These are phyloP conservation scores for Drosophila cracens DNA, from an alignment of 2,888 invertebrate species.

Conservation along the genomic window DNA sequence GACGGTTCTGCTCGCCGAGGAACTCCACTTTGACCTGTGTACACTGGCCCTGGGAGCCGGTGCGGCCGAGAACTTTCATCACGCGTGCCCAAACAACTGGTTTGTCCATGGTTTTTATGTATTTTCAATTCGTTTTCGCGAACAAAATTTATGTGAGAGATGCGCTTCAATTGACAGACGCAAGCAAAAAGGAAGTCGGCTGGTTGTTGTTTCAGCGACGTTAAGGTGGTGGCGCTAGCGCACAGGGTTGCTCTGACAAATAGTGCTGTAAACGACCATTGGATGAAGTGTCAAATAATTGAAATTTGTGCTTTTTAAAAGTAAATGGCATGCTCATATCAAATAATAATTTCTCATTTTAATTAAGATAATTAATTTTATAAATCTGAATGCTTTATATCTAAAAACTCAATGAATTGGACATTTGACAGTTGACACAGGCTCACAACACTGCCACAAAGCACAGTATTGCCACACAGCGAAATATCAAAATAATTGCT, in stretches of 20 bases:
- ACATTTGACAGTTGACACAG: slow-evolving; percentile 25
- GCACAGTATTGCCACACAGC: slow-evolving; percentile 14
- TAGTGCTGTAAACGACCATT: slow-evolving; percentile 17
- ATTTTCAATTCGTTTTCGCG: slow-evolving; percentile 35
- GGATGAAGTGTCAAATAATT: background rate
- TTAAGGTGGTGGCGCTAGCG: slow-evolving; percentile 59
- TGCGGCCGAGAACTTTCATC: slow-evolving; percentile 98
- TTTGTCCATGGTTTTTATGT: slow-evolving; percentile 89
- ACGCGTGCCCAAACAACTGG: slow-evolving; percentile 96
- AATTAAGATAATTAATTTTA: background rate
- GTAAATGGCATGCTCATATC: background rate
- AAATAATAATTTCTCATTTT: background rate
- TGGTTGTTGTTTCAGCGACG: slow-evolving; percentile 28
- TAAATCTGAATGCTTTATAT: no score
- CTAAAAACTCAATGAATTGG: background rate
- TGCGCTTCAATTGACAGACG: slow-evolving; percentile 79
- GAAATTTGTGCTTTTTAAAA: background rate
- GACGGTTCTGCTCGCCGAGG: slow-evolving; percentile 97
- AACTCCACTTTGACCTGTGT: slow-evolving; percentile 99
- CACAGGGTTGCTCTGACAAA: slow-evolving; percentile 34
- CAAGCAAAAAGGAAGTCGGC: slow-evolving; percentile 81
- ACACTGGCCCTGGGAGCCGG: slow-evolving; percentile 99
- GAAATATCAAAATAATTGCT: background rate
- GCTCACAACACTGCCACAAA: slow-evolving; percentile 5
- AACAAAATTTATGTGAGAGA: slow-evolving; percentile 66